Evolutionary conservation across 2,888 invertebrate genomes (phyloP), one percentile per base, ranked within the genome.

Genomic region (Melieria crassipennis): DNA sequence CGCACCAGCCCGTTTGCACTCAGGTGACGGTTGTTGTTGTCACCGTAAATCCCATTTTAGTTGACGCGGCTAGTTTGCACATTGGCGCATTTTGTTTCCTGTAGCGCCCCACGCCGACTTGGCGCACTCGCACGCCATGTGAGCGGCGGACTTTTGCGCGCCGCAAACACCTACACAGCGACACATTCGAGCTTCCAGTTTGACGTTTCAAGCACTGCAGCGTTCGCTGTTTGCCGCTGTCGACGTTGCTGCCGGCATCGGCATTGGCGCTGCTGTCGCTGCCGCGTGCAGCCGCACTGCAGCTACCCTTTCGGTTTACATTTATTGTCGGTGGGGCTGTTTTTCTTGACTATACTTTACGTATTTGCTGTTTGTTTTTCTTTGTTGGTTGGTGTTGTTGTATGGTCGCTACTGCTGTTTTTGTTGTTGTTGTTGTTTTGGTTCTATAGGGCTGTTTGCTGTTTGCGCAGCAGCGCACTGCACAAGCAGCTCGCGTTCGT

Each of bases 131-230:
- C 3, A 30, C 30, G 30, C 30, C 30, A 30, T 30, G 50, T 10
- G 55, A 5, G 71, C 71, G 73, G 69, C 70, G 72, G 69, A 72
- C 72, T 72, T 75, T 73, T 71, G 73, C 71, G 72, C 75, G 69
- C 68, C n/a, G n/a, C 45, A 45, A 42, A 50, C 45, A 47, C 56
- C 57, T 57, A 65, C 55, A 68, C 56, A 50, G 48, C 68, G n/a
- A 48, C 30, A 65, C 46, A 45, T 10, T 3, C 57, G 16, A 5
- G 67, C 11, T 58, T 61, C 43, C 52, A 45, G 52, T 61, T 67
- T 67, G 60, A 52, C 61, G 60, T 58, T 61, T 67, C 60, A 52
- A 67, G 50, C 67, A 50, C 50, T 52, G 30, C 61, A 30, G 67
- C 67, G 67, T 60, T 67, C 67, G 67, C 61, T 66, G 67, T 45